phyloP scores from a whole-genome alignment of 1,140 invertebrate species.

The Aphis craccivora region DNA sequence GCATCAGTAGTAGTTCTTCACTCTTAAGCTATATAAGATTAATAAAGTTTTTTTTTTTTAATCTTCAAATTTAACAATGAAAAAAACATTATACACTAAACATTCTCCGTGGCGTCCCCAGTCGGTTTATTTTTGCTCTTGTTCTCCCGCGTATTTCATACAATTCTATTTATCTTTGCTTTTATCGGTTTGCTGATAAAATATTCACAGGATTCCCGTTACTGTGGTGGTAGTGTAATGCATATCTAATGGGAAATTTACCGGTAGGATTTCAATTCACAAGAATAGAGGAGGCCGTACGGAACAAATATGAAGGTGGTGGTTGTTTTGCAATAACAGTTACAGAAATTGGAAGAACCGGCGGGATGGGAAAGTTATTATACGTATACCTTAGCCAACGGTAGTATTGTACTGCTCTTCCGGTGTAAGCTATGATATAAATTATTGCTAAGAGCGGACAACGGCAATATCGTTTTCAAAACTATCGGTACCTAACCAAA shows the following conservation, averaged over 20 bases:
- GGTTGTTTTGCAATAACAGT: conserved; percentile 45
- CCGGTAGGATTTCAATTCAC: conserved; percentile 41
- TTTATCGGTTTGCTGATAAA: conserved; percentile 44
- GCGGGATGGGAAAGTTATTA: conserved; percentile 20
- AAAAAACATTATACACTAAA: background rate
- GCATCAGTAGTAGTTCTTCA: background rate
- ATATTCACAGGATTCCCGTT: conserved; percentile 21
- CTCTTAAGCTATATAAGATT: background rate
- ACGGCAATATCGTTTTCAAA: background rate
- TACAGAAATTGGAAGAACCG: conserved; percentile 39
- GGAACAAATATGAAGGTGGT: conserved; percentile 14
- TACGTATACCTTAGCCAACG: background rate
- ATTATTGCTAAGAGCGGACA: background rate
- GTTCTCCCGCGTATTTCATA: too few relatives aligned
- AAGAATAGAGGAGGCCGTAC: conserved; percentile 3
- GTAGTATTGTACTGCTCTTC: background rate
- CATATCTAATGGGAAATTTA: conserved; percentile 42
- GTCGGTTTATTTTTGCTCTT: background rate
- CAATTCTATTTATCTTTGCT: background rate
- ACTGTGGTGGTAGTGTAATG: conserved; percentile 24
- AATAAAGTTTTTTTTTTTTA: background rate
- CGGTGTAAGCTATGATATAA: background rate
- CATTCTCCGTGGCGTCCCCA: background rate
- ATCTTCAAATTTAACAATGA: background rate
- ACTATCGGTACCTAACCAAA: background rate